phyloP scores from a whole-genome alignment of 2,113 vertebrate species.

The Heterochromis multidens region DNA sequence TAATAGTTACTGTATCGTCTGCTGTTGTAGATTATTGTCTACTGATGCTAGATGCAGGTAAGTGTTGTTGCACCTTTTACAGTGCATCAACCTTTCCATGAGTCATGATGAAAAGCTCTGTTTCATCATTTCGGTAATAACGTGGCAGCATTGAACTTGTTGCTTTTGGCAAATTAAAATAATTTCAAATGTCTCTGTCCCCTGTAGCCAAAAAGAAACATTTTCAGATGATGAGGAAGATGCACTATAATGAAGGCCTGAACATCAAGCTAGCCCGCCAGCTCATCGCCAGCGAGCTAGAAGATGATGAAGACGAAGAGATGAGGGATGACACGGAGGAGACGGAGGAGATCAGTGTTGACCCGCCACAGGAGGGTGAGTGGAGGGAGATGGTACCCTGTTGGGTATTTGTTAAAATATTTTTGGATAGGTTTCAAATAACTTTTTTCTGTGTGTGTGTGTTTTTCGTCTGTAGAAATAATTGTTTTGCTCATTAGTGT shows the following conservation, averaged over 20 bases:
- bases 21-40: neutral
- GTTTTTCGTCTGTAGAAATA: neutral
- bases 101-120: neutral
- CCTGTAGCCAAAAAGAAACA: slow-evolving; percentile 85
- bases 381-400: neutral
- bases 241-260: slow-evolving; percentile 95
- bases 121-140: neutral
- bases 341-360: slow-evolving; percentile 79
- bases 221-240: slow-evolving; percentile 97
- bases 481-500: neutral
- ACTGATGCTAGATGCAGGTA: neutral
- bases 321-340: slow-evolving; percentile 84
- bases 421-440: neutral
- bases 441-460: no score
- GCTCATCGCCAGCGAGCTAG: slow-evolving; percentile 90
- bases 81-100: neutral
- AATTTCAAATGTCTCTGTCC: neutral
- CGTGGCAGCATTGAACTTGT: neutral
- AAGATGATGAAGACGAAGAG: slow-evolving; percentile 83
- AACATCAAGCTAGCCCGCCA: slow-evolving; percentile 96
- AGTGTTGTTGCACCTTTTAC: neutral
- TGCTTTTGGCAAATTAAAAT: neutral
- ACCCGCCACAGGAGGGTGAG: slow-evolving; percentile 78
- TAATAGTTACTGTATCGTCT: neutral
- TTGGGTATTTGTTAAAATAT: neutral